Percentiles rank a stretch among this genome's conserved stretches.
These are phyloP conservation scores for Lithobates pipiens DNA, from an alignment of 2,797 vertebrate genomes.

Conservation along the genomic window DNA sequence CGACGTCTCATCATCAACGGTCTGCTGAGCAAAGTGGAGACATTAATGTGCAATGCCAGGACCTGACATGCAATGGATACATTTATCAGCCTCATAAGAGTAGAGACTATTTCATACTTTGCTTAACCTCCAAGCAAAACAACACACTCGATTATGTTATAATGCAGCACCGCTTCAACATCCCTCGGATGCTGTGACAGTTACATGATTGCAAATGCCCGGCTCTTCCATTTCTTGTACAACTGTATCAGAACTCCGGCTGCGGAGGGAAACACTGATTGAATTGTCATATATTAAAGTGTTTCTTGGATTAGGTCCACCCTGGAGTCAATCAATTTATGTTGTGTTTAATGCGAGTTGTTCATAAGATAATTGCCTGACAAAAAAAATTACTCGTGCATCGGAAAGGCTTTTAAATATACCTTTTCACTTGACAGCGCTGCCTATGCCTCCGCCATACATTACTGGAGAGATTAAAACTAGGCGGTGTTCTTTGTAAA, in stretches of 20 bases:
- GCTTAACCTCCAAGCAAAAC: conserved; percentile 52
- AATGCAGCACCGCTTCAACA: conserved; percentile 23
- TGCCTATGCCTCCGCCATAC: background rate
- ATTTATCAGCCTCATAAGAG: conserved; percentile 41
- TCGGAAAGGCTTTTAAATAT: conserved; percentile 52
- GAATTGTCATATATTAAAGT: conserved; percentile 58
- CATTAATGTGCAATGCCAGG: background rate
- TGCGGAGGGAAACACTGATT: conserved; percentile 52
- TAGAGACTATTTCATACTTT: conserved; percentile 34
- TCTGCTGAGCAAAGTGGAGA: background rate
- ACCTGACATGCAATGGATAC: background rate
- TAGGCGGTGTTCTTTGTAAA: background rate
- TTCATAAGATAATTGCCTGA: conserved; percentile 63
- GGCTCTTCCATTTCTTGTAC: conserved; percentile 43
- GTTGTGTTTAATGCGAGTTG: conserved; percentile 55
- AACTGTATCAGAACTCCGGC: conserved; percentile 28
- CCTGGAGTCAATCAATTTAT: conserved; percentile 56
- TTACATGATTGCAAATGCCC: conserved; percentile 58
- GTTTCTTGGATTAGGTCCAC: conserved; percentile 57
- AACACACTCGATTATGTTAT: conserved; percentile 54
- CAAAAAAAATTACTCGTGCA: conserved; percentile 55
- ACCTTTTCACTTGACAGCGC: conserved; percentile 47
- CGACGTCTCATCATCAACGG: background rate
- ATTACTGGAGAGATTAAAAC: conserved; percentile 15
- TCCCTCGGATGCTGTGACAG: conserved; percentile 48